phyloP scores from a whole-genome alignment of 2,797 vertebrate species.

The Sebastes iracundus region DNA sequence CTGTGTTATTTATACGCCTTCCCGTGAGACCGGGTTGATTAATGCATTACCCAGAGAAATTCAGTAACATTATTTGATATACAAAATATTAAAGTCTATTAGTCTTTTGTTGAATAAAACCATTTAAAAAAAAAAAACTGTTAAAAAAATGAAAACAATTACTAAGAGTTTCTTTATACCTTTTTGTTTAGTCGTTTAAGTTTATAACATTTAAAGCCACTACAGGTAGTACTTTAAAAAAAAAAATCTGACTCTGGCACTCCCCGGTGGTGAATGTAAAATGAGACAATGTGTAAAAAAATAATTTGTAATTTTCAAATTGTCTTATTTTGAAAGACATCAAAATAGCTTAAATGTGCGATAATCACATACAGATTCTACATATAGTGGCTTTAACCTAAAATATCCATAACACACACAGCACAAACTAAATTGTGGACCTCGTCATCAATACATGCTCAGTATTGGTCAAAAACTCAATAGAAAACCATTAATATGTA shows the following conservation, averaged over 20 bases:
- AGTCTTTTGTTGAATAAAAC: not conserved
- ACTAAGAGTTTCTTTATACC: too few relatives aligned
- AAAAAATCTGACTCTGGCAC: too few relatives aligned
- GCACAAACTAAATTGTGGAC: not conserved
- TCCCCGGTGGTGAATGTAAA: not conserved
- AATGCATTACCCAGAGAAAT: too few relatives aligned
- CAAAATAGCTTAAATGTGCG: not conserved
- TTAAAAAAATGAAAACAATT: too few relatives aligned
- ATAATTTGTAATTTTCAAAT: not conserved
- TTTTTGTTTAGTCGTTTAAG: not conserved
- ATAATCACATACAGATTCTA: not conserved
- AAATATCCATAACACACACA: not conserved
- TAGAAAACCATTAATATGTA: not conserved
- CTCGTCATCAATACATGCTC: not conserved
- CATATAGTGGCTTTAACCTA: not conserved
- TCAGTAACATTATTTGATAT: not conserved
- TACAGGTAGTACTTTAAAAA: too few relatives aligned
- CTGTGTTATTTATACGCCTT: too few relatives aligned
- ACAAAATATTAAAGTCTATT: not conserved
- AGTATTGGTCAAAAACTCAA: not conserved
- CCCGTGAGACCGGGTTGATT: too few relatives aligned
- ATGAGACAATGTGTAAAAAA: not conserved
- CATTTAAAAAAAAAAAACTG: not conserved
- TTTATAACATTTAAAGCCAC: not conserved
- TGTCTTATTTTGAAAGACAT: not conserved